Percentiles rank a stretch among this genome's conserved stretches.
These are phyloP conservation scores for Apis cerana DNA, from an alignment of 1,140 invertebrate species.

Conservation along the genomic window DNA sequence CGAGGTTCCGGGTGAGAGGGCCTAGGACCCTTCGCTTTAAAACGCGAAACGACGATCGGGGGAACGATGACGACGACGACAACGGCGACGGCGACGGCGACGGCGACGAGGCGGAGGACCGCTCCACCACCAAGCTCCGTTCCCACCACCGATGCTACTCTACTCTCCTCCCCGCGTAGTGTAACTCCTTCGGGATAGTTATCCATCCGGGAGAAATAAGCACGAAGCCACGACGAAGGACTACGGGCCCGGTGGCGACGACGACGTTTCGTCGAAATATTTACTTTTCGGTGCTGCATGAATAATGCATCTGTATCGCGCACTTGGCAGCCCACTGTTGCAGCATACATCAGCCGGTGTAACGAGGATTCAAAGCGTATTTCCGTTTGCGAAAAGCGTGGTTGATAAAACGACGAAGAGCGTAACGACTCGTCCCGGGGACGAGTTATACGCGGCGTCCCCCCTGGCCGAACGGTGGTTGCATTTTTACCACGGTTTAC, in stretches of 20 bases:
- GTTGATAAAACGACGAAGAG: constrained; percentile 45
- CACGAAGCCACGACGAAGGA: background rate
- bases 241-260: constrained; percentile 27
- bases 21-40: constrained; percentile 48
- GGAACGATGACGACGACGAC: constrained; percentile 44
- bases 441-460: background rate
- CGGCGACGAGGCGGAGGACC: background rate
- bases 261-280: constrained; percentile 54
- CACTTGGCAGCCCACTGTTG: constrained; percentile 38
- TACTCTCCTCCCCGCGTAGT: background rate
- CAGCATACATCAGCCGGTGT: constrained; percentile 44
- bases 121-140: constrained; percentile 51
- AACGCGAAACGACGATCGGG: constrained; percentile 55
- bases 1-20: constrained; percentile 62
- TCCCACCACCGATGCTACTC: constrained; percentile 43
- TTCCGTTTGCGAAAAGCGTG: constrained; percentile 43
- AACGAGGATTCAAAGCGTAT: constrained; percentile 49
- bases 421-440: constrained; percentile 1
- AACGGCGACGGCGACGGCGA: constrained; percentile 46
- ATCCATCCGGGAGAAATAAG: constrained; percentile 44
- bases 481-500: constrained; percentile 9
- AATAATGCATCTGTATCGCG: constrained; percentile 60
- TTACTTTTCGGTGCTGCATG: constrained; percentile 54
- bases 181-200: constrained; percentile 48
- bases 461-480: background rate